Evolutionary conservation across 2,888 invertebrate genomes (phyloP), one percentile per base, ranked within the genome.

Genomic region (Cheilosia scutellata): DNA sequence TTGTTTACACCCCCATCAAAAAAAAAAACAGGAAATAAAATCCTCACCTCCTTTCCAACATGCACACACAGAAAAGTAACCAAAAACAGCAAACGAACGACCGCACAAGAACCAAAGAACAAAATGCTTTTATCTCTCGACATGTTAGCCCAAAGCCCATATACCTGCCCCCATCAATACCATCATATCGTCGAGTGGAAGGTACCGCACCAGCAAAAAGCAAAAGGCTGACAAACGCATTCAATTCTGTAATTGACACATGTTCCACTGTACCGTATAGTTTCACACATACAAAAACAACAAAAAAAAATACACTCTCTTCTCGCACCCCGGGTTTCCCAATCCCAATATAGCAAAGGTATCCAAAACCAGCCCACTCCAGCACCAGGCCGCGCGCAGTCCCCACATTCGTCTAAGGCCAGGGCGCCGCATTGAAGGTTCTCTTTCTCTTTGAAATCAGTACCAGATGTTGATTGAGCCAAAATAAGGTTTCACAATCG

Each of bases 401-500:
- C 49, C 55, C 20, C 62, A 55, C 44, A 70, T 68, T 60, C 20
- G 31, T 51, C 31, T 53, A 42, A 58, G 47, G 40, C 58, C 65
- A 82, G 51, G 20, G 74, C 62, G 74, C 63, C 70, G 55, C 78
- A 78, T 57, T 27, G 57, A 49, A 76, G 62, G 63, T 82, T 66
- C 51, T 70, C 31, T 55, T 70, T 80, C 91, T 89, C 91, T 91
- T 91, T 91, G 91, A 91, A 90, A 91, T 91, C 91, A 91, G 88
- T 88, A 91, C 90, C 91, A 91, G 91, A 91, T 91, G 90, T 90
- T 91, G 91, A 91, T 91, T 91, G 91, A 91, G 91, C 80, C 79
- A 83, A 88, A 87, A 88, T 88, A 86, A 87, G 88, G 91, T 89
- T 88, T 90, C 88, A 89, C 89, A 91, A 91, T 90, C 91, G 89